Conservation (phyloP, 2,888 invertebrate genomes). For the Acleris laterana region DNA sequence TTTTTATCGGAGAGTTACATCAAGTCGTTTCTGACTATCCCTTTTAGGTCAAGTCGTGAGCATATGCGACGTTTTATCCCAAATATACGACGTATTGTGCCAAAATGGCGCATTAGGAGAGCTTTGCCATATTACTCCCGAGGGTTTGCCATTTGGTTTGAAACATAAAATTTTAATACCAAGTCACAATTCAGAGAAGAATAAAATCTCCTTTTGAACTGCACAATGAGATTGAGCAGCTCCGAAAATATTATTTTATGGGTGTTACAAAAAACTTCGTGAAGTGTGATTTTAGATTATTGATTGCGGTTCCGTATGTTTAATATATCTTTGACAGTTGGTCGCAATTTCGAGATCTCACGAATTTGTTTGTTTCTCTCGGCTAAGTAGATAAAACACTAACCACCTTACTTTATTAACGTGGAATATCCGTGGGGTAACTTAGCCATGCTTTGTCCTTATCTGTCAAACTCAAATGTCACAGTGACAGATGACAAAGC, state of each 20-base stretch:
- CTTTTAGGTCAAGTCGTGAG: slow-evolving; percentile 19
- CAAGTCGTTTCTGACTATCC: neutral
- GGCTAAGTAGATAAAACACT: too few relatives aligned
- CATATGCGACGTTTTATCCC: slow-evolving; percentile 1
- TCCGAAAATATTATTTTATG: slow-evolving; percentile 70
- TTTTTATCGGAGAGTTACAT: too few relatives aligned
- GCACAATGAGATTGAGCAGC: slow-evolving; percentile 45
- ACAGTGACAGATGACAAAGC: too few relatives aligned
- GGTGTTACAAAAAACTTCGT: slow-evolving; percentile 48
- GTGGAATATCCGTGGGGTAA: too few relatives aligned
- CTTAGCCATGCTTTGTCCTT: too few relatives aligned
- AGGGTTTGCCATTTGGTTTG: slow-evolving; percentile 24
- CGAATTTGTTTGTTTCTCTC: too few relatives aligned
- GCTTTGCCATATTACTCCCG: slow-evolving; percentile 38
- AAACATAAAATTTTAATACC: slow-evolving; percentile 38
- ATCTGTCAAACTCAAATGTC: too few relatives aligned
- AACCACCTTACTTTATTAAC: too few relatives aligned
- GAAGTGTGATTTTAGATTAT: neutral
- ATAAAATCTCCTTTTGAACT: slow-evolving; percentile 37
- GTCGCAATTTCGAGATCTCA: neutral
- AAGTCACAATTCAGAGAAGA: slow-evolving; percentile 40
- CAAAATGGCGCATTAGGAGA: slow-evolving; percentile 21
- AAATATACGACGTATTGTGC: slow-evolving; percentile 14
- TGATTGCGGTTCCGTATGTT: slow-evolving; percentile 14
- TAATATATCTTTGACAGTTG: neutral